Evolutionary conservation across 2,888 invertebrate genomes (phyloP).

Genomic region (Acleris literana): DNA sequence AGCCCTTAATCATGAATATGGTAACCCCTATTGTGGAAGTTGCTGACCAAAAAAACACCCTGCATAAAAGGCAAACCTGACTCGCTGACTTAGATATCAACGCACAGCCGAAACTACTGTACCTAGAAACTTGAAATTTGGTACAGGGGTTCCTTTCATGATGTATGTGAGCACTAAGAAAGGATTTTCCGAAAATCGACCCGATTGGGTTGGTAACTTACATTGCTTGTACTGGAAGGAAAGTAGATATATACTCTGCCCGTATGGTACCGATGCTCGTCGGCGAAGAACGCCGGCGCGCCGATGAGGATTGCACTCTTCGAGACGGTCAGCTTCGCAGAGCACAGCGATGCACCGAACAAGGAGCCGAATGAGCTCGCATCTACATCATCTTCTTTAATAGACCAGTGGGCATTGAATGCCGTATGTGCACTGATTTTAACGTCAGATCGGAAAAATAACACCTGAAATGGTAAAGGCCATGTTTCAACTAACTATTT

Average conservation of each 20-base stretch:
- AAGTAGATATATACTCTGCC: conserved; percentile 83
- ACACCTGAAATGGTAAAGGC: conserved; percentile 40
- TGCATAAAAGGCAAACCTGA: too few relatives aligned
- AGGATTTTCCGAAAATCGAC: too few relatives aligned
- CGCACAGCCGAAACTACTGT: too few relatives aligned
- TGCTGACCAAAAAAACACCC: too few relatives aligned
- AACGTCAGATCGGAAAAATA: conserved; percentile 38
- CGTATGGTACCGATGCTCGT: conserved; percentile 59
- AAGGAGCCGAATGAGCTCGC: conserved; percentile 75
- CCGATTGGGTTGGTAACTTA: background rate
- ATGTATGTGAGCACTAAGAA: too few relatives aligned
- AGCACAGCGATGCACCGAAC: conserved; percentile 83
- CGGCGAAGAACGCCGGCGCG: conserved; percentile 72
- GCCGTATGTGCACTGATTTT: background rate
- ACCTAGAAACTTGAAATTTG: too few relatives aligned
- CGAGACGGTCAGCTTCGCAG: conserved; percentile 68
- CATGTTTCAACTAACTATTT: too few relatives aligned
- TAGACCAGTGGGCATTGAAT: background rate
- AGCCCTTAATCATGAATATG: too few relatives aligned
- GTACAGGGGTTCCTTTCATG: too few relatives aligned
- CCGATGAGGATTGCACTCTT: conserved; percentile 84
- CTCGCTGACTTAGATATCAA: too few relatives aligned
- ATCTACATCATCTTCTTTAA: conserved; percentile 11
- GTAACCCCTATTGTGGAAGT: too few relatives aligned
- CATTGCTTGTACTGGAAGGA: background rate